Base-by-base conservation (phyloP, 2,888 invertebrate genomes). In the Zootermopsis nevadensis region DNA sequence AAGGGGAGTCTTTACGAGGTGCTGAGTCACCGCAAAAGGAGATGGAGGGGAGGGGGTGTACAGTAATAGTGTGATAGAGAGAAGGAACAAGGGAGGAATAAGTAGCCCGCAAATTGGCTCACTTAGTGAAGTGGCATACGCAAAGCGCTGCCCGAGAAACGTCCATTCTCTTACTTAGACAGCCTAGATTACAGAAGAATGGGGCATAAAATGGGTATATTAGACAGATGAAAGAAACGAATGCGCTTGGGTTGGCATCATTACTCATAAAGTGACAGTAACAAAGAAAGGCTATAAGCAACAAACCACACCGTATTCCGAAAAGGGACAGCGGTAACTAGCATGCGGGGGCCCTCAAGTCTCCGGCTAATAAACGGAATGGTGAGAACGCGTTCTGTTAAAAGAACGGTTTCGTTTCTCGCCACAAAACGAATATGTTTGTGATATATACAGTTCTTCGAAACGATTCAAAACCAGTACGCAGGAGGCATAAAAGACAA, bases 1-100 rank as follows among this genome's bases (percentile, higher is more conserved):
- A 12, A 60, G 55, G 55, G 31, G 79, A 33, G 35, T 53, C 35
- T 79, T 66, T 79, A 79, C 66, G 66, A 38, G 79, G 48, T 60
- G 66, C 79, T 79, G 79, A 79, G 60, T 79, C 79, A 79, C 79
- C 79, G 27, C 79, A 66, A 79, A 77, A 35, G 0, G 79, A 35
- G 35, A 42, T 38, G 24, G n/a, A 38, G 74, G 33, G 74, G 27
- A n/a, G 48, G 74, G 33, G 74, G 27, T 60, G 48, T 15, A 48
- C 19, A 48, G 48, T 15, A 48, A 48, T 48, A 19, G 48, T 48
- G 48, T 1, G 74, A 38, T n/a, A 74, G 38, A 35, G n/a, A 35
- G 3, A 38, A 60, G 66, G 53, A 27, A 48, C 1, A 48, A 27
- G 60, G n/a, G 60, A 60, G n/a, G n/a, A n/a, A n/a, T n/a, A n/a